Base-by-base conservation (phyloP, 2,888 invertebrate genomes). In the Hecatera dysodea region DNA sequence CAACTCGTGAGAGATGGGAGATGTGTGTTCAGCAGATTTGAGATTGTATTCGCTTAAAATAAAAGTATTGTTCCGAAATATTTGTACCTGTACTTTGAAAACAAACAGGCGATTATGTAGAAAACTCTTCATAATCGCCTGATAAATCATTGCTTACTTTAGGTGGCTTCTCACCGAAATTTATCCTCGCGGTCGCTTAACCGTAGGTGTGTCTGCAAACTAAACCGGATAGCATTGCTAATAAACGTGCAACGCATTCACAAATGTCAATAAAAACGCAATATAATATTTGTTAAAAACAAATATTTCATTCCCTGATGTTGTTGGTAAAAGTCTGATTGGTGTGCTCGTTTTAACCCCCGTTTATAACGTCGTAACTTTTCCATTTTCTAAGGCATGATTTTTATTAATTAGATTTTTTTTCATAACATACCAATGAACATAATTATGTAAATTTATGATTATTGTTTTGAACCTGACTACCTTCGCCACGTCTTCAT, bases 201-300 rank as follows among this genome's bases (percentile, higher is more conserved):
- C 11, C 19, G 44, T 62, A 29, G 27, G 24, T n/a, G 53, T 39
- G 29, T 53, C 36, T 56, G 56, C 8, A 44, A 44, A 60, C 52
- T 62, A 44, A 33, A 72, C n/a, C 48, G 33, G 39, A 78, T 57
- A 57, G 39, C 46, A 36, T 29, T 61, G 78, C 66, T 62, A 76
- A 62, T 42, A 56, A 65, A 61, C 24, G 24, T 61, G n/a, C n/a
- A n/a, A 61, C 46, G 57, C 33, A 50, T 70, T 72, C 19, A 57
- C 2, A 57, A 50, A 62, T 46, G n/a, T 44, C 22, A 29, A 19
- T 15, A n/a, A 42, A 29, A 29, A 42, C 17, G 33, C 24, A 69
- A 61, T n/a, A n/a, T n/a, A n/a, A n/a, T n/a, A n/a, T n/a, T n/a
- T n/a, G n/a, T 64, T 48, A 27, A 24, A 48, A 56, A 52, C n/a